Percentiles rank a stretch among this genome's conserved stretches.
phyloP scores from a whole-genome alignment of 2,888 invertebrate species.

The Apodemia mormo region DNA sequence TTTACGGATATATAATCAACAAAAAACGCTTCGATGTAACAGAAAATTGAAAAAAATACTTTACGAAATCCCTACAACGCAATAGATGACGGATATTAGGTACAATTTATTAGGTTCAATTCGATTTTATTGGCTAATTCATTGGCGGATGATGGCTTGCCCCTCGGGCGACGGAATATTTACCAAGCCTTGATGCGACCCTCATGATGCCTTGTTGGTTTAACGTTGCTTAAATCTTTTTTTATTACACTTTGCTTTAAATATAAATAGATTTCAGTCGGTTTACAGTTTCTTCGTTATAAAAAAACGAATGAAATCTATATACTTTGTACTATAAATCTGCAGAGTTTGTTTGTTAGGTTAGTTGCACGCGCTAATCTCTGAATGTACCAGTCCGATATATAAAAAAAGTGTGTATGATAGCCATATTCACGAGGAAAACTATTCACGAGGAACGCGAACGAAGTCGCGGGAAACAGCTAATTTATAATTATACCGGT shows the following conservation, averaged over 20 bases:
- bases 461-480: no score
- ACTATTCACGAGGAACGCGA: no score
- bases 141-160: slow-evolving; percentile 61
- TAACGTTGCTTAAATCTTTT: slow-evolving; percentile 52
- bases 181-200: slow-evolving; percentile 59
- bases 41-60: slow-evolving; percentile 22
- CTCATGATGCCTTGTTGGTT: slow-evolving; percentile 36
- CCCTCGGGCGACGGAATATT: slow-evolving; percentile 53
- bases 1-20: not conserved
- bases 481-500: not conserved
- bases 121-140: slow-evolving; percentile 78
- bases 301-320: slow-evolving; percentile 34
- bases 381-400: no score
- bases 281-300: slow-evolving; percentile 52
- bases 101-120: slow-evolving; percentile 76
- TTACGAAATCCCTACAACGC: slow-evolving; percentile 17
- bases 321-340: no score
- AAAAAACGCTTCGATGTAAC: slow-evolving; percentile 13
- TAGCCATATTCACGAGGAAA: no score
- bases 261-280: slow-evolving; percentile 59
- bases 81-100: slow-evolving; percentile 69
- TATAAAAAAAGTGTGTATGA: no score
- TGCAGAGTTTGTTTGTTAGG: no score
- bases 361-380: no score
- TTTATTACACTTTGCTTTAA: slow-evolving; percentile 65